Base-by-base conservation (phyloP, 2,113 vertebrate species). In the Anser cygnoides region DNA sequence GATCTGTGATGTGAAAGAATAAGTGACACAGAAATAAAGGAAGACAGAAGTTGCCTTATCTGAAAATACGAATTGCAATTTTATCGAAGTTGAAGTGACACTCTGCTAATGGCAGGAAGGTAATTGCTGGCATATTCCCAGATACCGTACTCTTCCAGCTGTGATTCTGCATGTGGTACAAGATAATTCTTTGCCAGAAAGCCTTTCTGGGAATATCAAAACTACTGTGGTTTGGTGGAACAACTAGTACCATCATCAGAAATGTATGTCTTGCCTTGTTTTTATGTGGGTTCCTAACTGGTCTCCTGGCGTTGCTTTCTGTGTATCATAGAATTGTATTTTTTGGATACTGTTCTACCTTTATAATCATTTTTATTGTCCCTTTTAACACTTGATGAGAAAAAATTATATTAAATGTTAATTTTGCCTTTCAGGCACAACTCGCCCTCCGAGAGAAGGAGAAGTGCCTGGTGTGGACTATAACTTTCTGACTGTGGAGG, bases 401-500 rank as follows among this genome's bases (percentile, higher is more conserved):
- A 87, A 90, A 67, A 63, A 13, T 26, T 44, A 20, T 63, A 25
- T 61, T 46, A 43, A 43, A 15, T 16, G 44, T 46, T 46, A 46
- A 46, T 93, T 79, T 92, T 68, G 89, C 49, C 28, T 94, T 93
- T 66, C 95, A 99, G 99, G 99, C 99, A 99, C 99, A 81, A 99
- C 99, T 94, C 99, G 99, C 63, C 92, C 98, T 97, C 99, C 99
- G 19, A 98, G 99, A 96, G 99, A 99, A 97, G 99, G 99, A 98
- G 99, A 99, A 98, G 98, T 99, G 94, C 97, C 99, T 91, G 99
- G 99, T 61, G 98, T 99, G 97, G 99, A 99, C 97, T 99, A 99
- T 96, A 99, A 98, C 96, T 99, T 99, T 97, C 98, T 99, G 96
- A 99, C 98, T 73, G 99, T 99, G 94, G 98, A 99, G 90, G 98